Base-by-base conservation (phyloP, 2,797 vertebrate species). In the Coregonus sp. region DNA sequence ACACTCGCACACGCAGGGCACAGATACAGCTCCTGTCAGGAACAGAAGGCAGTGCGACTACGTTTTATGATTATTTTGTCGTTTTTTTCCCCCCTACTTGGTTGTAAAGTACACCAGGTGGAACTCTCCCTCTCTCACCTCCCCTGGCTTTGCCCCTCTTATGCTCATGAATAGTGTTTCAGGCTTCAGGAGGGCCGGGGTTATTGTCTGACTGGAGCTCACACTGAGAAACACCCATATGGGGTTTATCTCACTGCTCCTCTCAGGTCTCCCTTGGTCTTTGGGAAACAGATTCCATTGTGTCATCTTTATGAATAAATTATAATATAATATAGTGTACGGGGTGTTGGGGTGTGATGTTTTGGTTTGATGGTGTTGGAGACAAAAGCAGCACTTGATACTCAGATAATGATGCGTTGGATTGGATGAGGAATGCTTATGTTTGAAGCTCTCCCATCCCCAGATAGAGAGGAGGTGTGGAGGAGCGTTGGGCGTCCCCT, bases 21-120 rank as follows among this genome's bases (percentile, higher is more conserved):
- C 90, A 92, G 82, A 90, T 89, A 91, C 85, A 80, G 81, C 87
- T 92, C 90, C 88, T 92, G 92, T 93, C 92, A 92, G 89, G 88
- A 94, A 92, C 92, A 94, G 93, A 94, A 91, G 92, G 92, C 90
- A 89, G 75, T 74, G 86, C 79, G 81, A 93, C 89, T 92, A 90
- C 88, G 90, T 92, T 92, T 92, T 92, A 91, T 92, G 92, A 93
- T 93, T 89, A 89, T 92, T 79, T 91, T 92, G 85, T 90, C 87
- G 14, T 73, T 77, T 71, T 65, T 35, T 12, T n/a, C 0, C 40
- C 20, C 71, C 29, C 51, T 56, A 52, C 29, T 35, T 31, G 25
- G 65, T 67, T 67, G 65, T 67, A 67, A 67, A 67, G 65, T 67
- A 67, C 54, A 20, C 9, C 4, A 31, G 18, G 33, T 70, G 33